A percentile compares a stretch with the other conserved stretches of the same genome.
Conservation (phyloP, 1,140 invertebrate genomes). For the Phenacoccus solenopsis region DNA sequence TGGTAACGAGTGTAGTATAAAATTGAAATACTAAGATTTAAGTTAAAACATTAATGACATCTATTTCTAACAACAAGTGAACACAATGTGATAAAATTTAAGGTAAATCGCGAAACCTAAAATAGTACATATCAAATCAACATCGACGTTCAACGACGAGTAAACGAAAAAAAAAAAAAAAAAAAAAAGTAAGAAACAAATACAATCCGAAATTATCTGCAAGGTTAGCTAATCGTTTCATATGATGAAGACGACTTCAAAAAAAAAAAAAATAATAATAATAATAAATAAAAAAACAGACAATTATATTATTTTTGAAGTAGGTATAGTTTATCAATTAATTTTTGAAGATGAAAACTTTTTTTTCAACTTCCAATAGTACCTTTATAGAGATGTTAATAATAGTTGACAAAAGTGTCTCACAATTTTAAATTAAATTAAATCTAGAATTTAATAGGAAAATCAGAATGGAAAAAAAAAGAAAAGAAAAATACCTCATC, state of each 20-base stretch:
- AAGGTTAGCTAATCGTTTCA: no score
- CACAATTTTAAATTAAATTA: not conserved
- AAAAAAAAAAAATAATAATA: no score
- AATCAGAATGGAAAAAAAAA: not conserved
- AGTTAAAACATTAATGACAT: not conserved
- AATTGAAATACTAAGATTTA: not conserved
- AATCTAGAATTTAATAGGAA: not conserved
- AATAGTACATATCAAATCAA: no score
- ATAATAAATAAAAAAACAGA: no score
- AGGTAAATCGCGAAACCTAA: not conserved
- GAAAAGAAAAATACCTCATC: not conserved
- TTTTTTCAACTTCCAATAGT: no score
- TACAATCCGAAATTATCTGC: not conserved
- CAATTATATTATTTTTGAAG: no score
- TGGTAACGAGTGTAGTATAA: constrained; percentile 6
- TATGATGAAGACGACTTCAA: no score
- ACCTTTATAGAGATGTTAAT: no score
- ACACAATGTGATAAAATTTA: not conserved
- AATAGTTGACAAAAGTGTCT: not conserved
- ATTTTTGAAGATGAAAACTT: no score
- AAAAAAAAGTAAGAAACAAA: not conserved
- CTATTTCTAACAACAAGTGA: not conserved
- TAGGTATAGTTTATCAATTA: no score
- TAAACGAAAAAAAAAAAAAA: no score
- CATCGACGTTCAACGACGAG: no score